A percentile compares a stretch with the other conserved stretches of the same genome.
Evolutionary conservation across 2,797 vertebrate genomes (phyloP).

Genomic region (Micromesistius poutassou): DNA sequence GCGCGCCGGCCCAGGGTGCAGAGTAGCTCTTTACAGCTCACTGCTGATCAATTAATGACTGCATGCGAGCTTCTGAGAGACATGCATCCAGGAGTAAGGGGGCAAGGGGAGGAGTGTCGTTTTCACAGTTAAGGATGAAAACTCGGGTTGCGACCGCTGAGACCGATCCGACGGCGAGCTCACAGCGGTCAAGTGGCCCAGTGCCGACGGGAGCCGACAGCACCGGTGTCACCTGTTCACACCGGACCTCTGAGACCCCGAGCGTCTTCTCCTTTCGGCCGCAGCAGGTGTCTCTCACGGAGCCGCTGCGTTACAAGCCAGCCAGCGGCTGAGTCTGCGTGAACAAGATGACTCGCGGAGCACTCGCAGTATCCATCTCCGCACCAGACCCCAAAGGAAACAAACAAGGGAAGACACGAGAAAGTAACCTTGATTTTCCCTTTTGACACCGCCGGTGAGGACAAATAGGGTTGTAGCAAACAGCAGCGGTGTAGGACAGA

Average conservation of each 20-base stretch:
- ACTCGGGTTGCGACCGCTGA: no score
- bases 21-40: slow-evolving; percentile 68
- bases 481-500: no score
- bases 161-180: no score
- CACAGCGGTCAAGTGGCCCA: no score
- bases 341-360: slow-evolving; percentile 41
- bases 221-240: no score
- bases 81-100: slow-evolving; percentile 43
- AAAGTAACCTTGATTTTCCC: no score
- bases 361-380: slow-evolving; percentile 26
- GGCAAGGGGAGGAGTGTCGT: slow-evolving; percentile 29
- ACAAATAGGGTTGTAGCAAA: no score
- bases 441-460: no score
- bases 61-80: slow-evolving; percentile 50
- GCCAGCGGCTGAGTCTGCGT: slow-evolving; percentile 32
- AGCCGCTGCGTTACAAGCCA: slow-evolving; percentile 8
- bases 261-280: no score
- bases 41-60: slow-evolving; percentile 68
- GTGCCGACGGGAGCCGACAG: no score
- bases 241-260: no score
- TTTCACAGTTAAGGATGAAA: slow-evolving; percentile 23
- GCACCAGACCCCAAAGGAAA: not conserved
- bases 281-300: no score
- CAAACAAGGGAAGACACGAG: not conserved
- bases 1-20: slow-evolving; percentile 47